Base-by-base conservation (phyloP, 2,888 invertebrate species). In the Aelia acuminata region DNA sequence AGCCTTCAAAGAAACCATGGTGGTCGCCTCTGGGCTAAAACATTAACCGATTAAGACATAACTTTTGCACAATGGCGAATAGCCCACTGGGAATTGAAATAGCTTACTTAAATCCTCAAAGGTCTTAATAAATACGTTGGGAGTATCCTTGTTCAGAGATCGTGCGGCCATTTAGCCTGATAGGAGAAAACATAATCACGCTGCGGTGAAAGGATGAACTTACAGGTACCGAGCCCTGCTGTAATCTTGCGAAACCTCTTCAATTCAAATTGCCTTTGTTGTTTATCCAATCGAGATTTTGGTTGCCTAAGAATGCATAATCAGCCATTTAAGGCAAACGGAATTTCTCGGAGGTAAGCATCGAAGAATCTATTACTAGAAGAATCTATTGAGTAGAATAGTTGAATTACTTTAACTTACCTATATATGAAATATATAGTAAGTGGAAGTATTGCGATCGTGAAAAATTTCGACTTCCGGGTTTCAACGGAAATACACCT, bases 151-250 rank as follows among this genome's bases (percentile, higher is more conserved):
- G 31, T 31, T 15, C 5, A 15, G 15, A 63, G 63, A 31, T 63
- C 63, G 63, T 63, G 63, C 26, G 18, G 63, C 31, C 63, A 63
- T 63, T 63, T 63, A 63, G 31, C 63, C 31, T 63, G 31, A 26
- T 63, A 63, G 31, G 18, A 31, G 63, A 63, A 63, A 63, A 63
- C 63, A 63, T 31, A 63, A 63, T 63, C 31, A 63, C 63, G 63
- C 63, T 63, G 63, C 18, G 63, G 63, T 63, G 63, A 63, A 63
- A 63, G 63, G 63, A 26, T 31, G 63, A 63, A 63, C 31, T 13
- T 15, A 63, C 63, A 18, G 31, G 31, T 63, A 63, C 31, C 63
- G 31, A 63, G 26, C 63, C 3, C 63, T 63, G 31, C 31, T 63
- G 31, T 31, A 63, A 26, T 18, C 15, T 63, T 63, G 26, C 63